Base-by-base conservation (phyloP, 2,113 vertebrate genomes). In the Perca schrenkii region DNA sequence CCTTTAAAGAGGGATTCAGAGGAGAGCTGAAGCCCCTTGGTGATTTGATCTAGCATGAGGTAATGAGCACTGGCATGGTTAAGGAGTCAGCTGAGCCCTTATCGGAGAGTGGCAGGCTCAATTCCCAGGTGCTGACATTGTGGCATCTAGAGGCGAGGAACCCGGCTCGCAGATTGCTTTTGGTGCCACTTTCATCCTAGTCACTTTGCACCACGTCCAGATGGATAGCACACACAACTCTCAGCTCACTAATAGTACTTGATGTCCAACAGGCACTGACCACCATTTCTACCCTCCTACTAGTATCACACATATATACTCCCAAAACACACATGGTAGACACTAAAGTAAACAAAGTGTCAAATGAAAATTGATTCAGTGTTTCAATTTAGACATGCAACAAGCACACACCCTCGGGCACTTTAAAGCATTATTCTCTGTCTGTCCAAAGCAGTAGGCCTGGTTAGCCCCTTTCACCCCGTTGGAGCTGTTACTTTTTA, bases 31-130 rank as follows among this genome's bases (percentile, higher is more conserved):
- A 53, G 74, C 31, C 74, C 71, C 19, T 56, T 0, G 43, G 77
- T 72, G 67, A 58, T 82, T 80, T 73, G 65, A 82, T 85, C 68
- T 54, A 66, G 83, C 67, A 47, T 16, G 34, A 80, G 71, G 80
- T 87, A 84, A 91, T 87, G 86, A 88, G 79, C 47, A 17, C 50
- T 53, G 85, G 66, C 67, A 13, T 74, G 80, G 77, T 84, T 50
- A 86, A 88, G 77, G 69, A 74, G 83, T 76, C 75, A 69, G 75
- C 70, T 67, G 67, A 67, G 76, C 73, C 53, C 71, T 91, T 93
- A 90, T 90, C 88, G 1, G 54, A 65, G 56, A 71, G 63, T 58
- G 82, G 75, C 87, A 90, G 92, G 80, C 83, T 85, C 82, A 74
- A 68, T 64, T 89, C 80, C 75, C 77, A 25, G 31, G 57, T 25